A percentile compares a stretch with the other conserved stretches of the same genome.
phyloP scores from a whole-genome alignment of 2,113 vertebrate species.

The Zootoca vivipara region DNA sequence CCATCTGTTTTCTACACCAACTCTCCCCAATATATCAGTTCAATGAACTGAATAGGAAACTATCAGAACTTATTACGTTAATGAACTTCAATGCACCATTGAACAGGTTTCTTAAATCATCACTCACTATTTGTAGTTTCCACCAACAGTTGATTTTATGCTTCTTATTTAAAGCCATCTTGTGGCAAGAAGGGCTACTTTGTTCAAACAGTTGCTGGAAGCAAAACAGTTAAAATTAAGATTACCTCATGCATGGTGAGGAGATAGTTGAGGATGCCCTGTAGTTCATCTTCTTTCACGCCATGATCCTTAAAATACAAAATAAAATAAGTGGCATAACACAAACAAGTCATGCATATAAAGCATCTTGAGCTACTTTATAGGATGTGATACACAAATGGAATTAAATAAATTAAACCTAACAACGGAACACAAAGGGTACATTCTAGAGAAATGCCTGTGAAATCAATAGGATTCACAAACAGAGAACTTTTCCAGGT shows the following conservation, averaged over 20 bases:
- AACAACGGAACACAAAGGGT: neutral
- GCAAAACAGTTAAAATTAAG: conserved; percentile 25
- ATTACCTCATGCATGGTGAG: conserved; percentile 97
- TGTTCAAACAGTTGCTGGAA: neutral
- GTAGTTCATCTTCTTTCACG: conserved; percentile 96
- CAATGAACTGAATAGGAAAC: conserved; percentile 54
- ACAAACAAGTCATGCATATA: neutral
- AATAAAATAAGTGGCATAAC: conserved; percentile 29
- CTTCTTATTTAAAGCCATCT: conserved; percentile 54
- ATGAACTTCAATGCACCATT: conserved; percentile 62
- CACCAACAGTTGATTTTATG: conserved; percentile 44
- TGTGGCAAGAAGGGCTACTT: conserved; percentile 34
- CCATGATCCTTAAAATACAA: conserved; percentile 87
- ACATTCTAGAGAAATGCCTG: neutral
- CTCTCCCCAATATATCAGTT: conserved; percentile 39
- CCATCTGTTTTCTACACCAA: conserved; percentile 60
- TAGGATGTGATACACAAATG: neutral
- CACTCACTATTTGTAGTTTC: neutral
- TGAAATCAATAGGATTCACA: neutral
- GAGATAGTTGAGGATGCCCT: conserved; percentile 96
- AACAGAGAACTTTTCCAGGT: neutral
- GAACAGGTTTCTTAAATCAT: conserved; percentile 61
- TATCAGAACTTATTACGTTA: conserved; percentile 50
- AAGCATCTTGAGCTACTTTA: neutral
- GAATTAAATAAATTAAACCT: too few species aligned